phyloP scores from a whole-genome alignment of 2,113 vertebrate species.

The Chelonoidis abingdonii region DNA sequence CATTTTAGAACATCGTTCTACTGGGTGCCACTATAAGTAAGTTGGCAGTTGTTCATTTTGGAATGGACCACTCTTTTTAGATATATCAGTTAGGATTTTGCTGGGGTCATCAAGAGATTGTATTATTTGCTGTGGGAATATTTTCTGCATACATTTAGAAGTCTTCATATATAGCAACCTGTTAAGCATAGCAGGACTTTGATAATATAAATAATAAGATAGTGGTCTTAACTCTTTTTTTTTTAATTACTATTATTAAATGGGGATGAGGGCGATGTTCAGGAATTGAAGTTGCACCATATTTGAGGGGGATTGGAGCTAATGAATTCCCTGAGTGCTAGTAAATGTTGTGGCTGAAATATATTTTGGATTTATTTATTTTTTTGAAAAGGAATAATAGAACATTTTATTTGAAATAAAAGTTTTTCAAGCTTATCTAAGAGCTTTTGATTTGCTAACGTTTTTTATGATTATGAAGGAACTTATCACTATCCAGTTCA shows the following conservation, averaged over 20 bases:
- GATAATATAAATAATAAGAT: background rate
- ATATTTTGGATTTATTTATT: background rate
- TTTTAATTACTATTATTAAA: background rate
- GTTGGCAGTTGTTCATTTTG: background rate
- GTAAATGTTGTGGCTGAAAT: background rate
- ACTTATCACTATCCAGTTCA: background rate
- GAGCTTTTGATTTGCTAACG: background rate
- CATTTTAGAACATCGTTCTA: background rate
- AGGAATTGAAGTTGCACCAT: background rate
- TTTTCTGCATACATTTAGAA: background rate
- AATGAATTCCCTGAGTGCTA: background rate
- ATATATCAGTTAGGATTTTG: background rate
- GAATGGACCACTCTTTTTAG: background rate
- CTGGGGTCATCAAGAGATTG: background rate
- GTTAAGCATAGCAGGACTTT: background rate
- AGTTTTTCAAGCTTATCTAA: background rate
- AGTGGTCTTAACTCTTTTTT: background rate
- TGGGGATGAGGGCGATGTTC: background rate
- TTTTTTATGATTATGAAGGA: conserved; percentile 11
- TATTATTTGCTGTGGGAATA: background rate
- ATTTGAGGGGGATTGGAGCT: background rate
- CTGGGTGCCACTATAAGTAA: background rate
- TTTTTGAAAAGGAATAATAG: background rate
- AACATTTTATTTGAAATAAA: background rate
- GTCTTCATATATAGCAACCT: background rate